Conservation (phyloP, 2,797 vertebrate genomes). For the Crocidura indochinensis region DNA sequence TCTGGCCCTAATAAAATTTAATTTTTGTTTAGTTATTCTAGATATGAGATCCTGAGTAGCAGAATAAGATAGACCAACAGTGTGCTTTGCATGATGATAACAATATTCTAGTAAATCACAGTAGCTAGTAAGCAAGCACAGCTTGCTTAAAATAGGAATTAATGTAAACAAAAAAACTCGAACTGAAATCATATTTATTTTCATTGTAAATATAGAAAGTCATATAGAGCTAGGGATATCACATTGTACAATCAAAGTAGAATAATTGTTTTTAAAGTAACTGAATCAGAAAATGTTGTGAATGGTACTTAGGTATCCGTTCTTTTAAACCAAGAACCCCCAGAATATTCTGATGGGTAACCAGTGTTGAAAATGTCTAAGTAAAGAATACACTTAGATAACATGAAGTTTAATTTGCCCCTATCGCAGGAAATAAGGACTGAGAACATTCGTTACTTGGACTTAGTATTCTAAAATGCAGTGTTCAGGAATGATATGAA, state of each 20-base stretch:
- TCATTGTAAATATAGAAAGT: background rate
- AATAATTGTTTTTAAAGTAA: background rate
- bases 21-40: background rate
- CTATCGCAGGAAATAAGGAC: too few species aligned
- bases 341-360: conserved; percentile 18
- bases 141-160: too few species aligned
- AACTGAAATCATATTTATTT: conserved; percentile 31
- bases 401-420: background rate
- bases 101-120: background rate
- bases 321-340: background rate
- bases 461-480: too few species aligned
- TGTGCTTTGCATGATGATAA: background rate
- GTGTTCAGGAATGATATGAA: too few species aligned
- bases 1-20: background rate
- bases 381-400: background rate
- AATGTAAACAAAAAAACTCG: background rate
- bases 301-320: background rate
- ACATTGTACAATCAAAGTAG: background rate
- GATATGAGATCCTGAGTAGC: background rate
- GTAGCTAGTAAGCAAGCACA: too few species aligned
- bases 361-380: background rate
- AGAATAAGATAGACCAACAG: background rate
- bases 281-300: background rate
- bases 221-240: background rate
- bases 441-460: too few species aligned